Evolutionary conservation across 2,113 vertebrate genomes (phyloP).

Genomic region (Halichoeres trimaculatus): DNA sequence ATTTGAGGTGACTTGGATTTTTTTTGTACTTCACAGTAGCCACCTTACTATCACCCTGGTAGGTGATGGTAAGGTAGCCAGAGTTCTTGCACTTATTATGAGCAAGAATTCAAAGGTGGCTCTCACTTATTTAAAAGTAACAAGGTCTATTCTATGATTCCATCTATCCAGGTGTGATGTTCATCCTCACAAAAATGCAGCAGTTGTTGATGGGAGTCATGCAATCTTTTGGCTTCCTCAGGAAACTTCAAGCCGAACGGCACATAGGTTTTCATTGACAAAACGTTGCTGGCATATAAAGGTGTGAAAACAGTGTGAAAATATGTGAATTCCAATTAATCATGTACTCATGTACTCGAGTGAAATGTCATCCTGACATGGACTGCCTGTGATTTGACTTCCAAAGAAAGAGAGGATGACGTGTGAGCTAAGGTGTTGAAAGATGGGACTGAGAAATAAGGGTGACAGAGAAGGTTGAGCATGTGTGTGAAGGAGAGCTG

Average conservation of each 20-base stretch:
- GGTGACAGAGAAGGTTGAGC: slow-evolving; percentile 50
- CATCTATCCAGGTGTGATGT: neutral
- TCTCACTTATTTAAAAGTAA: slow-evolving; percentile 18
- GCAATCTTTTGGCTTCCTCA: slow-evolving; percentile 19
- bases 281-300: slow-evolving; percentile 37
- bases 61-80: neutral
- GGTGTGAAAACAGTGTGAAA: slow-evolving; percentile 37
- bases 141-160: slow-evolving; percentile 14
- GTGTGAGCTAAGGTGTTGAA: slow-evolving; percentile 58
- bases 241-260: slow-evolving; percentile 4
- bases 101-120: slow-evolving; percentile 31
- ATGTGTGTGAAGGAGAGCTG: slow-evolving; percentile 11
- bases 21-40: slow-evolving; percentile 11
- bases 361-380: slow-evolving; percentile 72
- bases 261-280: slow-evolving; percentile 21
- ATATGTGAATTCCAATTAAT: slow-evolving; percentile 53
- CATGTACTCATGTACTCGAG: slow-evolving; percentile 43
- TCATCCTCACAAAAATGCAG: slow-evolving; percentile 12
- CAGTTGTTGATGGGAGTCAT: slow-evolving; percentile 17
- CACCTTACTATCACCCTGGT: slow-evolving; percentile 4
- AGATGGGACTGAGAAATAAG: slow-evolving; percentile 56
- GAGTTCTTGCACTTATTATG: slow-evolving; percentile 54
- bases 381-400: slow-evolving; percentile 55
- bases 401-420: slow-evolving; percentile 68
- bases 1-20: slow-evolving; percentile 16